phyloP scores from a whole-genome alignment of 2,888 invertebrate species.

The Hypolimnas misippus region DNA sequence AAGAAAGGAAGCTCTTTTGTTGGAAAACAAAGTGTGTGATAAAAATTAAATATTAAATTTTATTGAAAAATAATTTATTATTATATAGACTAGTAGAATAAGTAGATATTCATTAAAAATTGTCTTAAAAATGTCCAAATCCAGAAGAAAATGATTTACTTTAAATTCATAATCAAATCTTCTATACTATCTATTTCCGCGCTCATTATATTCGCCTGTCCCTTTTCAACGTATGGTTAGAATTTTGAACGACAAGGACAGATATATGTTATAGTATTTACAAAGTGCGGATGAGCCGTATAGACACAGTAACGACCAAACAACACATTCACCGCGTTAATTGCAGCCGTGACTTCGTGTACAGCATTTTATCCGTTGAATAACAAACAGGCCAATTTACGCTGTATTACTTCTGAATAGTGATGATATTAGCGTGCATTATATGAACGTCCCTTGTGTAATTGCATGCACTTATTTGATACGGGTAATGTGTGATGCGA shows the following conservation, averaged over 20 bases:
- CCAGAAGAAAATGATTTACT: background rate
- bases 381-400: slow-evolving; percentile 21
- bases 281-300: slow-evolving; percentile 40
- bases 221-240: slow-evolving; percentile 1
- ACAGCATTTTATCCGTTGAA: slow-evolving; percentile 30
- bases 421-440: slow-evolving; percentile 16
- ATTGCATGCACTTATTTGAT: slow-evolving; percentile 43
- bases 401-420: slow-evolving; percentile 14
- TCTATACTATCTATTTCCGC: background rate
- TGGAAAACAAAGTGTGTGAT: too few species aligned
- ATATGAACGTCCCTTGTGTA: slow-evolving; percentile 29
- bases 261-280: slow-evolving; percentile 24
- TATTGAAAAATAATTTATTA: too few species aligned
- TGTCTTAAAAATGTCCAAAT: background rate
- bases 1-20: too few species aligned
- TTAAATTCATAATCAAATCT: background rate
- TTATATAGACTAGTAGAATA: too few species aligned
- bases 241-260: slow-evolving; percentile 14
- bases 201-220: background rate
- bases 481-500: slow-evolving; percentile 43
- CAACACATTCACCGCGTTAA: slow-evolving; percentile 45
- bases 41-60: too few species aligned
- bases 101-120: too few species aligned
- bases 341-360: slow-evolving; percentile 43
- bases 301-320: slow-evolving; percentile 43